Base-by-base conservation (phyloP, 2,113 vertebrate genomes). In the Cynopterus brachyotis region DNA sequence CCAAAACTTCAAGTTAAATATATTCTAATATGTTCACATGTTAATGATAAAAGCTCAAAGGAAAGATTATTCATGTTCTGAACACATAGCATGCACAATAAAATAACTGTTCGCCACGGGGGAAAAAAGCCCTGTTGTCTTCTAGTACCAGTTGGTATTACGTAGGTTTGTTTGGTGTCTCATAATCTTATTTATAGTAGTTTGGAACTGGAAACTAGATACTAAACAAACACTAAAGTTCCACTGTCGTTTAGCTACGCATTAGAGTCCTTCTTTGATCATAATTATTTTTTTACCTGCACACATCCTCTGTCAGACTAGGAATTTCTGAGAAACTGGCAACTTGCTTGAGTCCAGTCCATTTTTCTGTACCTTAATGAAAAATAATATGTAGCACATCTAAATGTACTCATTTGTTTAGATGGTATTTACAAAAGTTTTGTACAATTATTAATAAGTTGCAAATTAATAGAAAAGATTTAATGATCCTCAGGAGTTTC, bases 101-200 rank as follows among this genome's bases (percentile, higher is more conserved):
- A 98, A 98, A 97, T 98, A 98, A 89, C 98, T 99, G 98, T 98
- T 98, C 96, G 85, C 66, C 91, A 15, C 78, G 64, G 30, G 13
- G 4, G 10, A 35, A 98, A 97, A 98, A 98, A 98, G 98, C 96
- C 47, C 98, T 94, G 92, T 99, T 99, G 99, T 99, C 95, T 98
- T 95, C 91, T 98, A 98, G 98, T 99, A 98, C 98, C 99, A 99
- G 98, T 98, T 98, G 98, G 98, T 99, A 97, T 98, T 98, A 98
- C 79, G 96, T 98, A 97, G 98, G 96, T 97, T 98, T 99, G 98
- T 99, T 98, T 3, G 0, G 95, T 96, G 83, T 94, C 97, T 97
- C 94, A 95, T 96, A 92, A 92, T 95, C 93, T 97, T 98, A 98
- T 98, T 99, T 98, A 97, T 96, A 98, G 97, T 95, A 91, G 97